phyloP scores from a whole-genome alignment of 2,797 vertebrate genomes.

The Crypturellus tataupa region DNA sequence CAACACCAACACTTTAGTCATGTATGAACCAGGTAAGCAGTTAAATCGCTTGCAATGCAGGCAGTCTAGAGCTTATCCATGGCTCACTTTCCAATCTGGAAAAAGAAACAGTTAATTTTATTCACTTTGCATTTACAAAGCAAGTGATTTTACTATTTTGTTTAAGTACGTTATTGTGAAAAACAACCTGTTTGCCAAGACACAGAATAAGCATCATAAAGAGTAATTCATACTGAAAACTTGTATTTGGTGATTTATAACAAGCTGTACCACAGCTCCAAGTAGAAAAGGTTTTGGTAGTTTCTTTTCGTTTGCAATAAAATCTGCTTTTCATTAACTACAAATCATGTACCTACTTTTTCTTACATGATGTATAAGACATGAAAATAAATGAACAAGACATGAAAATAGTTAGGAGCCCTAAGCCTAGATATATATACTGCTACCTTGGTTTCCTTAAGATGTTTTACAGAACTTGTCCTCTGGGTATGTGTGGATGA shows the following conservation, averaged over 20 bases:
- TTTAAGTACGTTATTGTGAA: background rate
- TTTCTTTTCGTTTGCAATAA: background rate
- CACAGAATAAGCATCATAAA: background rate
- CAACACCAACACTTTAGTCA: background rate
- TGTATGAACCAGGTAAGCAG: background rate
- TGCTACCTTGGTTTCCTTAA: background rate
- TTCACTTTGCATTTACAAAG: background rate
- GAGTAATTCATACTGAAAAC: background rate
- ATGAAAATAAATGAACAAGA: background rate
- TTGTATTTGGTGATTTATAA: background rate
- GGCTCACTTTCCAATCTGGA: background rate
- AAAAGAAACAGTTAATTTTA: background rate
- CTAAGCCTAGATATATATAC: background rate
- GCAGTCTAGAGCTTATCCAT: background rate
- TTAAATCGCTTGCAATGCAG: background rate
- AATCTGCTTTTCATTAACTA: background rate
- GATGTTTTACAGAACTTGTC: background rate
- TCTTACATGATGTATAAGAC: background rate
- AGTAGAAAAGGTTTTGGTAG: background rate
- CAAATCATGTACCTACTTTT: background rate
- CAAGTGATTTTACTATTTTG: background rate
- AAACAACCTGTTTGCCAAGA: background rate
- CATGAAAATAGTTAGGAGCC: background rate
- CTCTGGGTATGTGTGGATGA: background rate
- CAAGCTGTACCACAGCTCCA: rapidly evolving